Percentiles rank a stretch among this genome's conserved stretches.
Evolutionary conservation across 1,140 invertebrate genomes (phyloP).

Genomic region (Drosophila punjabiensis): DNA sequence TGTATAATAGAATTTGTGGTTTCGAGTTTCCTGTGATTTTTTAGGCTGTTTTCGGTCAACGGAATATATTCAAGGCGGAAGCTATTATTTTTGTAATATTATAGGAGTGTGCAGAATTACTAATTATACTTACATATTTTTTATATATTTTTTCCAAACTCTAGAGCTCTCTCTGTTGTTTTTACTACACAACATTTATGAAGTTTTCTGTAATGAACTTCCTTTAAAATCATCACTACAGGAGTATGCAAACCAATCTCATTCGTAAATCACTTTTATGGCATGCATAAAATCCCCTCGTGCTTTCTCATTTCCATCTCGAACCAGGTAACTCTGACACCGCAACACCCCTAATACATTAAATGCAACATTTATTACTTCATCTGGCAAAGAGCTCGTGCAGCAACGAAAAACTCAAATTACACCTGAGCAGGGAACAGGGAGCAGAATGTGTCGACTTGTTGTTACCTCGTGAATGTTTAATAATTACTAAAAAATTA

Average conservation of each 20-base stretch:
- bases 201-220: constrained; percentile 14
- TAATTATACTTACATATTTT: not conserved
- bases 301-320: constrained; percentile 40
- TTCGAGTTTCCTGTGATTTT: not conserved
- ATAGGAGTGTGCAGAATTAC: too few relatives aligned
- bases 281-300: constrained; percentile 48
- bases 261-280: constrained; percentile 54
- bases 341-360: constrained; percentile 65
- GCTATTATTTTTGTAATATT: not conserved
- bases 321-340: constrained; percentile 22
- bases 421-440: constrained; percentile 42
- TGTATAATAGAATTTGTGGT: not conserved
- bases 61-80: not conserved
- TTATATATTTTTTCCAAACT: not conserved
- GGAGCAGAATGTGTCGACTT: not conserved
- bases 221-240: constrained; percentile 16
- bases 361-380: constrained; percentile 82
- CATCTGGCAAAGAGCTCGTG: constrained; percentile 52
- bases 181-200: not conserved
- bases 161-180: not conserved
- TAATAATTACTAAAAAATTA: not conserved
- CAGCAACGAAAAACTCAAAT: constrained; percentile 44
- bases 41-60: not conserved
- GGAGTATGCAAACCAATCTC: constrained; percentile 32
- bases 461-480: not conserved